Percentiles rank a stretch among this genome's conserved stretches.
phyloP scores from a whole-genome alignment of 2,113 vertebrate genomes.

The Riparia riparia region DNA sequence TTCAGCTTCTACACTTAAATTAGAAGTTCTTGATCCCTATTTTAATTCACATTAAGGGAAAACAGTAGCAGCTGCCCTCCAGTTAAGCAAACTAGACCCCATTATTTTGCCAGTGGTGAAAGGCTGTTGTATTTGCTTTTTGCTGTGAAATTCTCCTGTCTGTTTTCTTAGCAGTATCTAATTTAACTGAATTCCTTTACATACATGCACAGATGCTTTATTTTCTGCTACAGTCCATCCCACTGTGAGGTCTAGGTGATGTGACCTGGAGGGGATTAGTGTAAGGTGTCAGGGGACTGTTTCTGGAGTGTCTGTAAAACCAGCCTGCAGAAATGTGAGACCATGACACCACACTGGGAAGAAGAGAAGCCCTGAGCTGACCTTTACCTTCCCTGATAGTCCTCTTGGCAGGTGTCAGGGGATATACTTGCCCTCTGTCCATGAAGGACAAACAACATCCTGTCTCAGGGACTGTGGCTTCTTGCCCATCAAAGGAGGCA shows the following conservation, averaged over 20 bases:
- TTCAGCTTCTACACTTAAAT: neutral
- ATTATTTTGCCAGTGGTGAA: neutral
- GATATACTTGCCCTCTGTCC: neutral
- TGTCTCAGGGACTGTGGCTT: neutral
- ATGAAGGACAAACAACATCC: constrained; percentile 2
- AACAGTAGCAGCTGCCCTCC: neutral
- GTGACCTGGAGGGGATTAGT: neutral
- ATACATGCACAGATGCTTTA: neutral
- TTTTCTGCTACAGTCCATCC: neutral
- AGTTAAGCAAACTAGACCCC: neutral
- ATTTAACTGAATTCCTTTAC: neutral
- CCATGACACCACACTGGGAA: neutral
- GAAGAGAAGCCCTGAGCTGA: constrained; percentile 26
- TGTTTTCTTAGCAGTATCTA: neutral
- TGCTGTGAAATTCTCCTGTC: neutral
- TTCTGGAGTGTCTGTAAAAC: neutral
- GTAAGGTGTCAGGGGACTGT: neutral
- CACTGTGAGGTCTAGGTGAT: neutral
- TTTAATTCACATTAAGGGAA: neutral
- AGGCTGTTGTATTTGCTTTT: neutral
- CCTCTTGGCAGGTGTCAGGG: constrained; percentile 10
- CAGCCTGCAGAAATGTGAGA: constrained; percentile 45
- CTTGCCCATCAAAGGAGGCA: neutral
- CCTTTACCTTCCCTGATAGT: constrained; percentile 46
- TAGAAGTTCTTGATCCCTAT: neutral